phyloP scores from a whole-genome alignment of 2,797 vertebrate species.

The Acanthopagrus latus region DNA sequence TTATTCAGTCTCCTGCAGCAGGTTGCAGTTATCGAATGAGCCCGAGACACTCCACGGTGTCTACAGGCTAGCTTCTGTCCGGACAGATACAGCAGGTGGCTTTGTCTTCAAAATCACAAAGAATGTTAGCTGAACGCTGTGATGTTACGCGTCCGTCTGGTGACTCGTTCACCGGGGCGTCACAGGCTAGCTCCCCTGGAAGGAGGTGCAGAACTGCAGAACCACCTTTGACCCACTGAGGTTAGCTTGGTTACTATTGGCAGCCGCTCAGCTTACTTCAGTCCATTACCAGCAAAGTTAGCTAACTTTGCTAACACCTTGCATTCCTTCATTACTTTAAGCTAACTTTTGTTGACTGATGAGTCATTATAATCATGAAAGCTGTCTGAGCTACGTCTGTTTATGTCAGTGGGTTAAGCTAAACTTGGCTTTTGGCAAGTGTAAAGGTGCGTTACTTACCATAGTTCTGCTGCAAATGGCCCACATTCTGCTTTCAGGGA shows the following conservation, averaged over 20 bases:
- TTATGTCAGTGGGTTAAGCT: too few relatives aligned
- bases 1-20: too few relatives aligned
- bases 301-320: slow-evolving; percentile 38
- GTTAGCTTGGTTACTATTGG: slow-evolving; percentile 12
- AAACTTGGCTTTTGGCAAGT: not conserved
- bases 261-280: not conserved
- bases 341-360: not conserved
- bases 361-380: rapidly evolving
- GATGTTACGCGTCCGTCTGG: too few relatives aligned
- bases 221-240: slow-evolving; percentile 68
- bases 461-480: slow-evolving; percentile 83
- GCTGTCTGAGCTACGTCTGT: too few relatives aligned
- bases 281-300: not conserved
- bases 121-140: too few relatives aligned
- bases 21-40: too few relatives aligned
- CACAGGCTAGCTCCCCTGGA: too few relatives aligned
- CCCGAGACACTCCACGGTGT: too few relatives aligned
- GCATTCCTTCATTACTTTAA: not conserved
- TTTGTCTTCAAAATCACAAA: too few relatives aligned
- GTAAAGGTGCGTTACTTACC: slow-evolving; percentile 83
- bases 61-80: too few relatives aligned
- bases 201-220: not conserved
- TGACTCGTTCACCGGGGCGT: too few relatives aligned
- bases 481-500: slow-evolving; percentile 82
- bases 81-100: too few relatives aligned